A percentile compares a stretch with the other conserved stretches of the same genome.
Conservation (phyloP, 2,797 vertebrate genomes). For the Cichlasoma orientale region DNA sequence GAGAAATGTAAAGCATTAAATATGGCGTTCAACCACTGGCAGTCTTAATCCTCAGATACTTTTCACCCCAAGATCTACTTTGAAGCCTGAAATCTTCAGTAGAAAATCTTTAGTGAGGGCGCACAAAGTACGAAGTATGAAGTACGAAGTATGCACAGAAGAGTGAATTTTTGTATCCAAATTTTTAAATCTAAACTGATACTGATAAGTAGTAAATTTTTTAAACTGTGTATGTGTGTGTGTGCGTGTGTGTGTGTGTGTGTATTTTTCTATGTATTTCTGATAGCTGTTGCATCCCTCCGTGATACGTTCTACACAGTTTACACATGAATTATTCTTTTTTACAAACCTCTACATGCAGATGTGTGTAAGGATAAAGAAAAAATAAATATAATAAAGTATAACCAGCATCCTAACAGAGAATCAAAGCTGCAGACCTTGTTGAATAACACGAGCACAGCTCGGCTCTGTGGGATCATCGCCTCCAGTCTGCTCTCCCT, state of each 20-base stretch:
- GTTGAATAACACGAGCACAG: neutral
- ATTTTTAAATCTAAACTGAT: neutral
- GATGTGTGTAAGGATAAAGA: neutral
- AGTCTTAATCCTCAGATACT: neutral
- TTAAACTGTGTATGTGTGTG: neutral
- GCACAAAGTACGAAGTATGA: neutral
- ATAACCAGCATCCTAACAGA: neutral
- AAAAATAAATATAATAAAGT: neutral
- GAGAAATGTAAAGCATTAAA: neutral
- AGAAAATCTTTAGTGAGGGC: neutral
- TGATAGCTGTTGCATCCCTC: neutral
- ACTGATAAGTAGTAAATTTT: neutral
- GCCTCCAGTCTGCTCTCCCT: neutral
- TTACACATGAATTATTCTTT: neutral
- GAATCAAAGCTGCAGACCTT: neutral
- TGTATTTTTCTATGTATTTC: neutral
- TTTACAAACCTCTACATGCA: neutral
- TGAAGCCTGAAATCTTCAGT: neutral
- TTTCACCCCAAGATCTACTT: neutral
- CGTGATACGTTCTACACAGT: neutral
- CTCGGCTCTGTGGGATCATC: conserved; percentile 2
- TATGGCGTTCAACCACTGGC: neutral
- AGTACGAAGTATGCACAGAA: neutral
- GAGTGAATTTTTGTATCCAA: neutral
- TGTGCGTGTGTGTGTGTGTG: neutral